Base-by-base conservation (phyloP, 2,113 vertebrate genomes). In the Ellobius talpinus region DNA sequence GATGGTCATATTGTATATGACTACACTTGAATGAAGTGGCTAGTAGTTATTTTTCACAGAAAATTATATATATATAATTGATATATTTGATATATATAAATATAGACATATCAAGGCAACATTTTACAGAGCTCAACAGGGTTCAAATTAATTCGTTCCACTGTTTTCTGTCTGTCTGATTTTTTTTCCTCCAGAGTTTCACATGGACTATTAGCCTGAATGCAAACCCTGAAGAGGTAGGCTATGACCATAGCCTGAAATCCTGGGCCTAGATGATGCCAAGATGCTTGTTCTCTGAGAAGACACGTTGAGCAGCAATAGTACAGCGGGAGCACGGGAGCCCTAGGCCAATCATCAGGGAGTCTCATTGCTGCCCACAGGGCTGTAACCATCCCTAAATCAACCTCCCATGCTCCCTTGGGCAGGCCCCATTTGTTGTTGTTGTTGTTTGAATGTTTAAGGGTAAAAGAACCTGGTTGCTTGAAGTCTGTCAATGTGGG, bases 321-420 rank as follows among this genome's bases (percentile, higher is more conserved):
- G 61, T 11, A 39, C 10, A 4, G 1, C 19, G n/a, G 16, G 36
- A 8, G 1, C 33, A 47, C 5, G 2, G 14, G 45, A 61, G 10
- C n/a, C 42, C 52, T 29, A 36, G 61, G 31, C 26, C 19, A 3
- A 45, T 36, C 26, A 23, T 78, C 21, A 58, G 5, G 11, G 24
- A 63, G 6, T 9, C 42, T 29, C 1, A 23, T 12, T 33, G 45
- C 26, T 45, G 68, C 87, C 26, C 87, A 10, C 14, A 26, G 33
- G 26, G 12, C 31, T 24, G 4, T 39, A 61, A n/a, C 33, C 63
- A 24, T 45, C 47, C 1, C 26, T 4, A 6, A 17, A 65, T 66
- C 6, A 55, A 87, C 29, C 33, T 3, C 9, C 29, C 52, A 24
- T 0, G 0, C 17, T 74, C 23, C 11, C 63, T 79, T 31, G 79